phyloP scores from a whole-genome alignment of 2,888 invertebrate genomes.

The Mystacides longicornis region DNA sequence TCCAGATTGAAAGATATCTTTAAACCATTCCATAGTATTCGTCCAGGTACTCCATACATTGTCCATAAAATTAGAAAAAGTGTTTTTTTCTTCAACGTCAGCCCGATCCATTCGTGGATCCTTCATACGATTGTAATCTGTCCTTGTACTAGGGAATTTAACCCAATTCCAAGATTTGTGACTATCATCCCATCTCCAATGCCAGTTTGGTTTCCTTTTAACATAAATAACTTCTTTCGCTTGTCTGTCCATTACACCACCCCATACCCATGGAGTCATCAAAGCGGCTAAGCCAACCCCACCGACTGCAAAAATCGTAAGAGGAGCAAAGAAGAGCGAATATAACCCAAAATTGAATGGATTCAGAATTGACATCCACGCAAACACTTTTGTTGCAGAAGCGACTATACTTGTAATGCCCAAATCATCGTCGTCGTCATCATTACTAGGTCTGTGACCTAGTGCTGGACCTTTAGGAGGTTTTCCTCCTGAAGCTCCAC shows the following conservation, averaged over 20 bases:
- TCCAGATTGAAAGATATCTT: neutral
- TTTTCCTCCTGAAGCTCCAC: neutral
- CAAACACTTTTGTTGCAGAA: slow-evolving; percentile 45
- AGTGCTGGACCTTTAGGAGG: slow-evolving; percentile 13
- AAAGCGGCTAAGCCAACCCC: slow-evolving; percentile 54
- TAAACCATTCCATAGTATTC: neutral
- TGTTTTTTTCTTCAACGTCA: neutral
- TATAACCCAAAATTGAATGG: slow-evolving; percentile 53
- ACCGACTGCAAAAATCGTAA: slow-evolving; percentile 54
- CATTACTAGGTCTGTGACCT: slow-evolving; percentile 5
- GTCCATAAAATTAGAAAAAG: neutral
- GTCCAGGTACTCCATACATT: neutral
- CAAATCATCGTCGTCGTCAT: slow-evolving; percentile 39
- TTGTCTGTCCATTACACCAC: slow-evolving; percentile 41
- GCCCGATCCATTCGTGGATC: neutral
- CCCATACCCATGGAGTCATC: slow-evolving; percentile 58
- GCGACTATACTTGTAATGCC: slow-evolving; percentile 42
- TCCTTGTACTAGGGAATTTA: slow-evolving; percentile 23
- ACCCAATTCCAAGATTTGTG: slow-evolving; percentile 48
- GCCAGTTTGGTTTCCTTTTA: slow-evolving; percentile 47
- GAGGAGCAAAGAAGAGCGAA: slow-evolving; percentile 55
- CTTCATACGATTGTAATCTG: neutral
- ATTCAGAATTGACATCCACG: slow-evolving; percentile 49
- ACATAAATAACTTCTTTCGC: slow-evolving; percentile 38
- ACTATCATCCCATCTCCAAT: slow-evolving; percentile 53